Conservation (phyloP, 2,888 invertebrate genomes). For the Lasioglossum marginatum region DNA sequence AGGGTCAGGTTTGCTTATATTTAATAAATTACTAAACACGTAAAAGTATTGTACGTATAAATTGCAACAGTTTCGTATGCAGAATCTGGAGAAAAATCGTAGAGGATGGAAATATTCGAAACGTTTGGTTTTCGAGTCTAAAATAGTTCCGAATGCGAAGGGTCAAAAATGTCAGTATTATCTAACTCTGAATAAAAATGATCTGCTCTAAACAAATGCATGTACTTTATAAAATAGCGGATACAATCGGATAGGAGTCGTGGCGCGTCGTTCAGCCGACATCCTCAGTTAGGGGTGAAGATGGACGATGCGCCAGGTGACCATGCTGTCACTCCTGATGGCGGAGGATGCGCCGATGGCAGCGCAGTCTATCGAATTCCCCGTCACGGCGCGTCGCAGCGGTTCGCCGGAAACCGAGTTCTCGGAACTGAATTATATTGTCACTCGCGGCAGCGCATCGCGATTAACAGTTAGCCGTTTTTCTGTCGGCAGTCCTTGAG, state of each 20-base stretch:
- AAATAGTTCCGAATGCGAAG: not conserved
- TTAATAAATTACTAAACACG: too few relatives aligned
- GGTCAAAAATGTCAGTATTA: not conserved
- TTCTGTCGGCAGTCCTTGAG: conserved; percentile 43
- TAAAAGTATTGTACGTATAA: too few relatives aligned
- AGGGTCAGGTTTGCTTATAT: too few relatives aligned
- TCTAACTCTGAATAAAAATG: not conserved
- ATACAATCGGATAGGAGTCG: not conserved
- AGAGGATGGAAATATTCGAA: too few relatives aligned
- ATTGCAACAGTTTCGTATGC: too few relatives aligned
- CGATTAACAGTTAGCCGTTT: conserved; percentile 63
- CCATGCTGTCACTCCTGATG: not conserved
- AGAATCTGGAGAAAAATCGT: too few relatives aligned
- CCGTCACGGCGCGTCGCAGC: not conserved
- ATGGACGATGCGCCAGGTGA: not conserved
- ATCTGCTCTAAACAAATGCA: not conserved
- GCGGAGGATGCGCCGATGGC: not conserved
- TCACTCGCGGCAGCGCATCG: conserved; percentile 56
- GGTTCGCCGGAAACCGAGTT: conserved; percentile 21
- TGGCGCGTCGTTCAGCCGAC: not conserved
- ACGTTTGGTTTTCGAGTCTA: too few relatives aligned
- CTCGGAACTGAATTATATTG: conserved; percentile 62
- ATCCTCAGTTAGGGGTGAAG: not conserved
- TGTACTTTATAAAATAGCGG: not conserved
- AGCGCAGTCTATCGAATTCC: not conserved